These are phyloP conservation scores for Gila robusta DNA, from an alignment of 2,797 vertebrate genomes.

Conservation along the genomic window DNA sequence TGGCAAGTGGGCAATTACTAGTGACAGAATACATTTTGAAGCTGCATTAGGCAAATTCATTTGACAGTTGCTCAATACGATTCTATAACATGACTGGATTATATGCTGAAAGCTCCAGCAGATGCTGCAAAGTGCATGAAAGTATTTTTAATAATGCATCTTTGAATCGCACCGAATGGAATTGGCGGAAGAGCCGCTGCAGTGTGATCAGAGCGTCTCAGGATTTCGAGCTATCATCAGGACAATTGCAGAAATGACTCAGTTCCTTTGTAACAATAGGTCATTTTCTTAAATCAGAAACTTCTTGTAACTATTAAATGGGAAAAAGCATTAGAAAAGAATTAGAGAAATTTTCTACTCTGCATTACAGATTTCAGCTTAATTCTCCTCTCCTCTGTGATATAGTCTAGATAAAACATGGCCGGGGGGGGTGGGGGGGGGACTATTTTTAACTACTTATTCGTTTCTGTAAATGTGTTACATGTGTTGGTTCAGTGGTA, in stretches of 20 bases:
- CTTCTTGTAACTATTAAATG: constrained; percentile 33
- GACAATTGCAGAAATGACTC: constrained; percentile 66
- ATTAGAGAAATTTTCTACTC: constrained; percentile 25
- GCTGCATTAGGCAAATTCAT: constrained; percentile 70
- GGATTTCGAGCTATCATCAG: constrained; percentile 67
- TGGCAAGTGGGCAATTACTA: constrained; percentile 70
- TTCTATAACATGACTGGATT: constrained; percentile 68
- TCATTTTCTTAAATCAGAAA: constrained; percentile 66
- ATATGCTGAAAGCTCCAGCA: constrained; percentile 60
- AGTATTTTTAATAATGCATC: constrained; percentile 70
- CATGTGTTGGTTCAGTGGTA: not conserved
- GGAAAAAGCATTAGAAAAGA: constrained; percentile 37
- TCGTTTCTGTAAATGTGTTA: not conserved
- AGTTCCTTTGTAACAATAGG: constrained; percentile 67
- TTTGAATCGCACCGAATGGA: constrained; percentile 72
- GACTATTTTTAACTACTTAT: not conserved
- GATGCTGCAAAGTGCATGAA: constrained; percentile 63
- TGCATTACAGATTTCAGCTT: not conserved
- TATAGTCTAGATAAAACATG: not conserved
- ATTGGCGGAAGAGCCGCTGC: constrained; percentile 62
- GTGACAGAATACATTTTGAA: constrained; percentile 71
- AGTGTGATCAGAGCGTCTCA: constrained; percentile 63
- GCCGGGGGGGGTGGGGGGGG: too few species aligned
- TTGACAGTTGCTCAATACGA: constrained; percentile 69
- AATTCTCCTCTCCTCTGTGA: not conserved